These are phyloP conservation scores for Pristionchus mayeri DNA, from an alignment of 2,888 invertebrate species.

Conservation along the genomic window DNA sequence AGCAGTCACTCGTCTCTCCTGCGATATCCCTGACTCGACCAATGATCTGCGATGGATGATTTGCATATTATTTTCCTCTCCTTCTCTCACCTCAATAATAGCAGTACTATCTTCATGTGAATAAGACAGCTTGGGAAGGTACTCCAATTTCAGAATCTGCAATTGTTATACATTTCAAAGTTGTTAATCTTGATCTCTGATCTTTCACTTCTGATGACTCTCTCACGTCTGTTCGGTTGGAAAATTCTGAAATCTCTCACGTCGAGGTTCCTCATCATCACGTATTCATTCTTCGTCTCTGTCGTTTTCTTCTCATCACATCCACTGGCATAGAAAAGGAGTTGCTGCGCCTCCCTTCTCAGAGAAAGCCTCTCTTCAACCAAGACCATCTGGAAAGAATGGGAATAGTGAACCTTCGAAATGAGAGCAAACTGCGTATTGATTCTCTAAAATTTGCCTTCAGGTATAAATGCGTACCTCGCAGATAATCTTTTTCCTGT, in stretches of 20 bases:
- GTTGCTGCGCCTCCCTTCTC: conserved; percentile 49
- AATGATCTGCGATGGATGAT: not conserved
- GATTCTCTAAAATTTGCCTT: no score
- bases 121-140: not conserved
- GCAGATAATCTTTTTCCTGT: conserved; percentile 34
- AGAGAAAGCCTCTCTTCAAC: not conserved
- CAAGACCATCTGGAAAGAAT: conserved; percentile 2
- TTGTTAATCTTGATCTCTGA: no score
- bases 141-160: conserved; percentile 9
- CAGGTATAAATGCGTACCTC: not conserved
- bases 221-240: no score
- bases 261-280: conserved; percentile 23
- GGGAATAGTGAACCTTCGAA: no score
- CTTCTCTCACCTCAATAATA: conserved; percentile 56
- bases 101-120: conserved; percentile 62
- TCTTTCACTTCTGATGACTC: no score
- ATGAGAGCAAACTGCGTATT: no score
- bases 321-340: conserved; percentile 54
- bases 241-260: no score
- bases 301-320: conserved; percentile 48
- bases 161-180: not conserved
- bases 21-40: not conserved
- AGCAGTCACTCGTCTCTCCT: not conserved
- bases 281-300: not conserved
- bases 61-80: not conserved